Conservation (phyloP, 2,797 vertebrate genomes). For the Hypotaenidia okinawae region DNA sequence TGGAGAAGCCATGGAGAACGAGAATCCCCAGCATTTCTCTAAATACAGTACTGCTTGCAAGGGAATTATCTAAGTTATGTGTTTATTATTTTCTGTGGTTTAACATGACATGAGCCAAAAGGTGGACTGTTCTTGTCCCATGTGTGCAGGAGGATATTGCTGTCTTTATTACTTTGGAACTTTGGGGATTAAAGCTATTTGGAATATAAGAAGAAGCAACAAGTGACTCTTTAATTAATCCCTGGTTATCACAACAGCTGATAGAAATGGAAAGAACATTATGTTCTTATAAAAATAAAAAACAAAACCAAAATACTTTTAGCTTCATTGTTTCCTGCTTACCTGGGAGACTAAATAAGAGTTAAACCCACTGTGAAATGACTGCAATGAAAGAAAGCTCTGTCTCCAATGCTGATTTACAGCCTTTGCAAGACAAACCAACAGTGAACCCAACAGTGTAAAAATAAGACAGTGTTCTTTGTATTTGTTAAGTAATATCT, state of each 20-base stretch:
- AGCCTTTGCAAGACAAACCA: conserved; percentile 56
- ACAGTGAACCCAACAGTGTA: conserved; percentile 20
- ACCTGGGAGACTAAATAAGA: not conserved
- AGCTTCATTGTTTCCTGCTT: not conserved
- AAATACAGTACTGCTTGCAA: not conserved
- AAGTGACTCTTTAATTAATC: conserved; percentile 62
- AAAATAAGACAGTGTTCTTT: not conserved
- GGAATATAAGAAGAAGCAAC: conserved; percentile 29
- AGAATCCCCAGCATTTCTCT: not conserved
- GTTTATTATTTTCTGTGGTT: conserved; percentile 56
- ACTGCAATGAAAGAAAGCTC: not conserved
- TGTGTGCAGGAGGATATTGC: conserved; percentile 23
- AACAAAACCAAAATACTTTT: not conserved
- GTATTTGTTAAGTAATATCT: not conserved
- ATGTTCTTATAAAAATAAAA: conserved; percentile 12
- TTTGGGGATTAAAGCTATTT: conserved; percentile 57
- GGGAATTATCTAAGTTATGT: conserved; percentile 27
- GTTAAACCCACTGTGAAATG: not conserved
- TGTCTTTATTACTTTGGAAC: conserved; percentile 44
- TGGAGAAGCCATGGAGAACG: not conserved
- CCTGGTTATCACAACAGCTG: conserved; percentile 43
- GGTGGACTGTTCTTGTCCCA: not conserved
- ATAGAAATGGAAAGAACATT: conserved; percentile 29
- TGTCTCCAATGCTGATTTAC: conserved; percentile 32
- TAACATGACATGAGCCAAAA: conserved; percentile 34